These are phyloP conservation scores for Caerostris extrusa DNA, from an alignment of 1,140 invertebrate species.

Conservation along the genomic window DNA sequence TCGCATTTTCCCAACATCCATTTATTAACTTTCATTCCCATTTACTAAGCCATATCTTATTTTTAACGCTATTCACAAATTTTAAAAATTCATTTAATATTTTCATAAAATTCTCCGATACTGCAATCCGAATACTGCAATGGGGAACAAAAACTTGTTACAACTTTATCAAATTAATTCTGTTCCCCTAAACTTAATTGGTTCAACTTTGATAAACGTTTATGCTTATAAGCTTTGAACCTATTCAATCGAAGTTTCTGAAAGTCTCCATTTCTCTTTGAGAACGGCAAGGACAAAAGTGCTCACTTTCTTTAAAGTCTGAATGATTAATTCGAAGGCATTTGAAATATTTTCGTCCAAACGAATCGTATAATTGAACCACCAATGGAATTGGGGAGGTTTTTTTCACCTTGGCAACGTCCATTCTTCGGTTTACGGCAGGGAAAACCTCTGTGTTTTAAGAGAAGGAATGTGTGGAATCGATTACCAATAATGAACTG, in stretches of 20 bases:
- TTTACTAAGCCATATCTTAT: too few species aligned
- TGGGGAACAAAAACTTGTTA: neutral
- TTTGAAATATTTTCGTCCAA: conserved; percentile 30
- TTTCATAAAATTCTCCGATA: too few species aligned
- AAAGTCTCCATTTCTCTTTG: neutral
- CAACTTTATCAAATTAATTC: neutral
- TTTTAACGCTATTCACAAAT: too few species aligned
- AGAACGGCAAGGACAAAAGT: neutral
- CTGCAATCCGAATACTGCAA: too few species aligned
- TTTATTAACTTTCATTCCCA: too few species aligned
- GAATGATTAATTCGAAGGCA: conserved; percentile 21
- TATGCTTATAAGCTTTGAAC: neutral
- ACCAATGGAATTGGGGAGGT: neutral
- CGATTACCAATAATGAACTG: conserved; percentile 25
- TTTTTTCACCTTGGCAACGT: neutral
- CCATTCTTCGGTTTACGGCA: neutral
- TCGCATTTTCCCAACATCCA: too few species aligned
- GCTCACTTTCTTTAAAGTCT: conserved; percentile 16
- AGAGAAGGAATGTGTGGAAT: neutral
- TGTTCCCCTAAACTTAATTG: neutral
- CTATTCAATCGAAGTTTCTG: neutral
- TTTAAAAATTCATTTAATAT: too few species aligned
- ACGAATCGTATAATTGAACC: neutral
- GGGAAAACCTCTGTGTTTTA: conserved; percentile 12
- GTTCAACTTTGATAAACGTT: neutral